These are phyloP conservation scores for Gymnorhina tibicen DNA, from an alignment of 2,113 vertebrate species.

Conservation along the genomic window DNA sequence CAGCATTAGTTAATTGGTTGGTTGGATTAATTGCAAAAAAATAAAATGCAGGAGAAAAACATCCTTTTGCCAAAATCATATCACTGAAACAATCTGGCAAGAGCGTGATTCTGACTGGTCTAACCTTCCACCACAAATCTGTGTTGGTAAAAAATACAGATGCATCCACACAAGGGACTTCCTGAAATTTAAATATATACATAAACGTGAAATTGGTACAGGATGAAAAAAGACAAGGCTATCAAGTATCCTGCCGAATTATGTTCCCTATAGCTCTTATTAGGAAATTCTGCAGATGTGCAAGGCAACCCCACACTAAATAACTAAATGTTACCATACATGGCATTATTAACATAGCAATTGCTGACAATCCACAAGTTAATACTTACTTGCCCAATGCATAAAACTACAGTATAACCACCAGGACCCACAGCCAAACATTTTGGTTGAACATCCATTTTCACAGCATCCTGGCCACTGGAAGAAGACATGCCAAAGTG, in stretches of 20 bases:
- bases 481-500: accelerated
- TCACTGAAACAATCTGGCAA: background rate
- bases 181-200: background rate
- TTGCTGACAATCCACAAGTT: background rate
- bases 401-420: slow-evolving; percentile 83
- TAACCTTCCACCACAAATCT: background rate
- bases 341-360: background rate
- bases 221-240: background rate
- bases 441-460: slow-evolving; percentile 93
- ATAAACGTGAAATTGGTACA: background rate
- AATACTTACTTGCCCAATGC: slow-evolving; percentile 85
- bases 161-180: background rate
- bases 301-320: background rate
- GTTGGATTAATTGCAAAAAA: background rate
- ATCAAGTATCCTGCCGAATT: background rate
- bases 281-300: background rate
- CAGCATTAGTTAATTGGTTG: background rate
- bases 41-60: background rate
- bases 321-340: background rate
- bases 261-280: background rate
- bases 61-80: background rate
- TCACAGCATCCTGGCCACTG: slow-evolving; percentile 87
- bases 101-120: background rate
- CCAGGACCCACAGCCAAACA: slow-evolving; percentile 80
- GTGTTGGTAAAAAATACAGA: background rate